A percentile compares a stretch with the other conserved stretches of the same genome.
These are phyloP conservation scores for Triplophysa siluroides DNA, from an alignment of 2,113 vertebrate species.

Conservation along the genomic window DNA sequence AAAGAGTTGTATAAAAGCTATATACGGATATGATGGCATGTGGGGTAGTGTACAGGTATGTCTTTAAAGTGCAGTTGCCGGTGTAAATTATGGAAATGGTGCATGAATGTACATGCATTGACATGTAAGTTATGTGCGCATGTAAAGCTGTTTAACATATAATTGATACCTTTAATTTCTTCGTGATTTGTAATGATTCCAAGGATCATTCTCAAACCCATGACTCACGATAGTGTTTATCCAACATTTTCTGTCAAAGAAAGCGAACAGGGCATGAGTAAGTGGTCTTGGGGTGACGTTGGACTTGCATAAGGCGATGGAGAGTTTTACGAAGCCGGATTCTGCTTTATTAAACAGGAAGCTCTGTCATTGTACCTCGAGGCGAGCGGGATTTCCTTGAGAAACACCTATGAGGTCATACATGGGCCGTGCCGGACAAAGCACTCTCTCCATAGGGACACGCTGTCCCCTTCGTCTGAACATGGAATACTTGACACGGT, in stretches of 20 bases:
- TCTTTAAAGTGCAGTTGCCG: no score
- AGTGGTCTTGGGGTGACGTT: neutral
- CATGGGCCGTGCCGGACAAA: slow-evolving; percentile 52
- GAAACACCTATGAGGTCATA: slow-evolving; percentile 74
- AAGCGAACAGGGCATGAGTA: no score
- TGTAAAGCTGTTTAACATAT: no score
- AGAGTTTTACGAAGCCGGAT: slow-evolving; percentile 44
- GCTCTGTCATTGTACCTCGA: slow-evolving; percentile 74
- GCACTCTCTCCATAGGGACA: slow-evolving; percentile 48
- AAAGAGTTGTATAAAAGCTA: no score
- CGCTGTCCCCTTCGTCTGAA: slow-evolving; percentile 48
- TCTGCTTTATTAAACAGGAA: slow-evolving; percentile 75
- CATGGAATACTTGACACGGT: slow-evolving; percentile 24
- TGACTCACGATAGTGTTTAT: neutral
- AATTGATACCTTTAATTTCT: no score
- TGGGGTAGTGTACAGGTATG: no score
- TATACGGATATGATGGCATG: no score
- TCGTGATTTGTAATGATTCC: neutral
- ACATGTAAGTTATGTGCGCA: no score
- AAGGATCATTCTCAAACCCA: neutral
- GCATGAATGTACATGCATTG: no score
- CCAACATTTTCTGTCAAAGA: neutral
- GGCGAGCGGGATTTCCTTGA: slow-evolving; percentile 77
- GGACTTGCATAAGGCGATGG: slow-evolving; percentile 54
- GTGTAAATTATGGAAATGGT: no score